Conservation (phyloP, 2,888 invertebrate genomes). For the Molanna angustata region DNA sequence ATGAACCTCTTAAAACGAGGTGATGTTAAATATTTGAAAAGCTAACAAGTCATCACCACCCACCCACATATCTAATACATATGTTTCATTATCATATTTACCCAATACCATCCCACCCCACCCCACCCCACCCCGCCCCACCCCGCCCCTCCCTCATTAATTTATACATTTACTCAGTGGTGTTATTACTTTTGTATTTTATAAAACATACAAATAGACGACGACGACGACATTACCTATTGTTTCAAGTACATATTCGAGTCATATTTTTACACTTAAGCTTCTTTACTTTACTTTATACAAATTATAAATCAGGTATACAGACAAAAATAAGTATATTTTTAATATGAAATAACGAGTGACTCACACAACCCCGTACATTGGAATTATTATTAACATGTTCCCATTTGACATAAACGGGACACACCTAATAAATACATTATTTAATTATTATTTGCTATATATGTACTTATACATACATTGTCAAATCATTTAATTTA, state of each 20-base stretch:
- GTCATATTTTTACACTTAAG: slow-evolving; percentile 9
- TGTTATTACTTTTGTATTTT: slow-evolving; percentile 9
- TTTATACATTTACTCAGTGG: slow-evolving; percentile 4
- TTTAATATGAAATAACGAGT: slow-evolving; percentile 26
- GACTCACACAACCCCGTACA: slow-evolving; percentile 26
- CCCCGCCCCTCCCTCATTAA: background rate
- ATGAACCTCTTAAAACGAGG: slow-evolving; percentile 31
- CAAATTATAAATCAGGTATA: slow-evolving; percentile 3
- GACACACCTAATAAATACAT: slow-evolving; percentile 25
- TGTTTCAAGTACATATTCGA: slow-evolving; percentile 12
- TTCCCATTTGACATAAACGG: slow-evolving; percentile 25
- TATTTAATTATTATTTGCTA: slow-evolving; percentile 25
- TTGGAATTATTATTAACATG: slow-evolving; percentile 27
- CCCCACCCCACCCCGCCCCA: background rate
- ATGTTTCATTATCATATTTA: no score
- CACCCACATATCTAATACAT: no score
- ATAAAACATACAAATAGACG: slow-evolving; percentile 6
- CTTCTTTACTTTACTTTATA: background rate
- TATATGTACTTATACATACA: slow-evolving; percentile 18
- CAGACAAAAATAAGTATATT: slow-evolving; percentile 3
- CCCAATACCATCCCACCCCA: background rate
- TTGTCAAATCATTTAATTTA: no score
- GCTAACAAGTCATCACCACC: slow-evolving; percentile 4
- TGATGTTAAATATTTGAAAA: slow-evolving; percentile 16
- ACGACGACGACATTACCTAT: no score